Conservation (phyloP, 2,113 vertebrate genomes). For the Condylura cristata region DNA sequence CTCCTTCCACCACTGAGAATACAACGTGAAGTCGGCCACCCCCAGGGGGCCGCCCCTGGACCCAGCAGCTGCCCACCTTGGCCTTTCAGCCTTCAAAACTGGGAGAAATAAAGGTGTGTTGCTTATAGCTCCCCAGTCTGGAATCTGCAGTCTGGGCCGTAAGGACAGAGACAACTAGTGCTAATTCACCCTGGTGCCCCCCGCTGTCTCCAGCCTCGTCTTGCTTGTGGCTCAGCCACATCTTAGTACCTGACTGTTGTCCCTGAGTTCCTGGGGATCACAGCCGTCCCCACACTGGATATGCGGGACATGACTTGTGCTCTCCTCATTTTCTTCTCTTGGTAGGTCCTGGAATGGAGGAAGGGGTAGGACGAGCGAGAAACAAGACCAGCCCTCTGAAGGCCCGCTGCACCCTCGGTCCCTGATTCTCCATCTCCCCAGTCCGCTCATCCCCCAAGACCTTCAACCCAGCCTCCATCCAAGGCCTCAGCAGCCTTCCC, state of each 20-base stretch:
- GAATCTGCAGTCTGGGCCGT: not conserved
- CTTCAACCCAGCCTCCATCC: conserved; percentile 3
- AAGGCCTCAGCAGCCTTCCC: not conserved
- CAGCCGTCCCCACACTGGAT: conserved; percentile 84
- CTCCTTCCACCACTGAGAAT: not conserved
- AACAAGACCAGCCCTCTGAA: not conserved
- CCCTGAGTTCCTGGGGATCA: conserved; percentile 79
- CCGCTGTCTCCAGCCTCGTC: not conserved
- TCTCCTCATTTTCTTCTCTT: conserved; percentile 60
- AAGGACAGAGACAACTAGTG: not conserved
- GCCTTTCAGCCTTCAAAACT: not conserved
- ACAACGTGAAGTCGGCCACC: not conserved
- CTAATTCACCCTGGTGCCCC: not conserved
- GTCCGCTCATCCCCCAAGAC: not conserved
- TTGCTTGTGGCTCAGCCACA: not conserved
- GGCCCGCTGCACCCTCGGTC: not conserved
- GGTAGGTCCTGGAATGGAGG: conserved; percentile 56
- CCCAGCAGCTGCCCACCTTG: not conserved
- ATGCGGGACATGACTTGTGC: conserved; percentile 40
- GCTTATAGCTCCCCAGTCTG: not conserved
- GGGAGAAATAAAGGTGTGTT: not conserved
- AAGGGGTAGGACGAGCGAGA: not conserved
- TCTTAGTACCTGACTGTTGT: conserved; percentile 80
- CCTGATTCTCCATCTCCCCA: not conserved
- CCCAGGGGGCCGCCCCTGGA: too few relatives aligned